Percentiles rank a stretch among this genome's conserved stretches.
phyloP scores from a whole-genome alignment of 1,140 invertebrate genomes.

The Tenebrio molitor region DNA sequence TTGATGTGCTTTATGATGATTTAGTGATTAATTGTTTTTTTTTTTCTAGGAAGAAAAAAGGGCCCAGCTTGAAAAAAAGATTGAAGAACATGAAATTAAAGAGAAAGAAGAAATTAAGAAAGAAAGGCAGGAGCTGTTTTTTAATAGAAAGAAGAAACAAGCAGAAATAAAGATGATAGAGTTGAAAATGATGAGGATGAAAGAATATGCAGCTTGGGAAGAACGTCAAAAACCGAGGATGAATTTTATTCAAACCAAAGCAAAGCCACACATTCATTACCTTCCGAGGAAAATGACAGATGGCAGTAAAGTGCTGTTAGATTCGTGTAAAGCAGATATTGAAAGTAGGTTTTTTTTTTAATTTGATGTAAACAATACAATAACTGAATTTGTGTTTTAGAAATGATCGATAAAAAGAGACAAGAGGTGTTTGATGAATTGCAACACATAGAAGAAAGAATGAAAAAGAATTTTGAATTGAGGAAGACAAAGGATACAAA shows the following conservation, averaged over 20 bases:
- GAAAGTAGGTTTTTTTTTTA: slow-evolving; percentile 66
- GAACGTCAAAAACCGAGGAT: slow-evolving; percentile 80
- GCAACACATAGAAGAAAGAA: slow-evolving; percentile 61
- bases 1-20: not conserved
- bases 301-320: slow-evolving; percentile 68
- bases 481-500: slow-evolving; percentile 47
- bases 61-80: slow-evolving; percentile 91
- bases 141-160: slow-evolving; percentile 88
- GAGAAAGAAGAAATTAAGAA: slow-evolving; percentile 89
- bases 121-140: slow-evolving; percentile 88
- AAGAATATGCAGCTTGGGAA: slow-evolving; percentile 92
- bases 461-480: slow-evolving; percentile 61
- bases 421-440: slow-evolving; percentile 61
- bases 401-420: slow-evolving; percentile 66
- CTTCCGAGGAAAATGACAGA: slow-evolving; percentile 80
- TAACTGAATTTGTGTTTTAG: slow-evolving; percentile 61
- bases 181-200: slow-evolving; percentile 88
- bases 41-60: slow-evolving; percentile 81
- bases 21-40: slow-evolving; percentile 38
- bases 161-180: slow-evolving; percentile 91
- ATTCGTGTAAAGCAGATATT: slow-evolving; percentile 68
- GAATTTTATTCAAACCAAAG: slow-evolving; percentile 90
- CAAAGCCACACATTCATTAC: slow-evolving; percentile 90
- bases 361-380: not conserved
- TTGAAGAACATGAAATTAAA: slow-evolving; percentile 90